A percentile compares a stretch with the other conserved stretches of the same genome.
phyloP scores from a whole-genome alignment of 1,140 invertebrate species.

The Eupristina koningsbergeri region DNA sequence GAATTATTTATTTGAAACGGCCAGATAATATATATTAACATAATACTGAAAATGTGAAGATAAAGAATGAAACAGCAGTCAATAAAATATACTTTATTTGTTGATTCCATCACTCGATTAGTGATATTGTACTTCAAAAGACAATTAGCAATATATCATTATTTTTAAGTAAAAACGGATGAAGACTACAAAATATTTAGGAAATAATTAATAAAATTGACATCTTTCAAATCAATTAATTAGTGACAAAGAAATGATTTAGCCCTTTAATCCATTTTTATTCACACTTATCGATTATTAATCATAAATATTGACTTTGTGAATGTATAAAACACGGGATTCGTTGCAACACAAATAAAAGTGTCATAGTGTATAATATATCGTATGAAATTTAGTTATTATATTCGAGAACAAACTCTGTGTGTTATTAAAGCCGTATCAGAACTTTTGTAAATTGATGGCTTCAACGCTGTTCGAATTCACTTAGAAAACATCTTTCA shows the following conservation, averaged over 20 bases:
- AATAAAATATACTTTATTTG: too few species aligned
- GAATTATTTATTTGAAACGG: too few species aligned
- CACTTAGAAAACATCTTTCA: slow-evolving; percentile 9
- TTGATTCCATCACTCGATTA: too few species aligned
- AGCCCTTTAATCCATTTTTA: not conserved
- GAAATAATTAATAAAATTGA: not conserved
- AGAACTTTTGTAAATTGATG: slow-evolving; percentile 14
- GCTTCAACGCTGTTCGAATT: not conserved
- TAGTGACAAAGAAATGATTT: not conserved
- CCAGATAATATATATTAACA: too few species aligned
- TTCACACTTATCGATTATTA: not conserved
- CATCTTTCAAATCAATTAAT: not conserved
- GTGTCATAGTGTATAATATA: not conserved
- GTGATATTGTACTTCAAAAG: too few species aligned
- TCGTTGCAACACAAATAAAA: not conserved
- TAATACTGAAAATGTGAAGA: too few species aligned
- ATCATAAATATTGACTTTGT: not conserved
- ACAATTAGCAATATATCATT: not conserved
- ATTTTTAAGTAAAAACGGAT: not conserved
- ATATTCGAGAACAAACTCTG: not conserved
- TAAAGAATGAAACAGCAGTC: too few species aligned
- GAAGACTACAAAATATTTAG: not conserved
- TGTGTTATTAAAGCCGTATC: slow-evolving; percentile 19
- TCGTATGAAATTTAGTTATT: not conserved
- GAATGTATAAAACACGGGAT: not conserved